These are phyloP conservation scores for Cephus sareptanus DNA, from an alignment of 2,888 invertebrate genomes.

Conservation along the genomic window DNA sequence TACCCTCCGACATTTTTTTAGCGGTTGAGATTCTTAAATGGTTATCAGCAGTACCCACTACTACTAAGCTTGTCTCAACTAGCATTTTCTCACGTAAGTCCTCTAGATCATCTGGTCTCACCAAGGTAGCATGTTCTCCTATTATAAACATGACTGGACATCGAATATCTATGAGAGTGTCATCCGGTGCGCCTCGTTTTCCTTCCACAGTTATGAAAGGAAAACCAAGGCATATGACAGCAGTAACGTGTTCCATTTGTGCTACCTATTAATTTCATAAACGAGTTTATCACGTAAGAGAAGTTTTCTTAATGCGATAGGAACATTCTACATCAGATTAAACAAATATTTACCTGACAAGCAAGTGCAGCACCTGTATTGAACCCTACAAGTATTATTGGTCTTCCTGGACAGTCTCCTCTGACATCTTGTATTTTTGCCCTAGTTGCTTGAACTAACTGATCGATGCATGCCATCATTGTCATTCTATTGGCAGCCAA, in stretches of 20 bases:
- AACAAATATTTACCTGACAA: constrained; percentile 69
- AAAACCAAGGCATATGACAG: constrained; percentile 83
- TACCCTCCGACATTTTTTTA: constrained; percentile 78
- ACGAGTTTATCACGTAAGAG: constrained; percentile 2
- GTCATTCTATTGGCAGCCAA: constrained; percentile 63
- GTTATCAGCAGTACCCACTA: constrained; percentile 85
- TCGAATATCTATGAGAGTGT: constrained; percentile 77
- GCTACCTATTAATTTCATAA: constrained; percentile 68
- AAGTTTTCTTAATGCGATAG: not conserved
- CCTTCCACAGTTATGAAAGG: constrained; percentile 80
- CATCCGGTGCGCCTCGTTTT: constrained; percentile 80
- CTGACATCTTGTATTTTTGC: constrained; percentile 79
- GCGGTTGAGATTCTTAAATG: constrained; percentile 76
- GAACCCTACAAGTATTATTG: constrained; percentile 82
- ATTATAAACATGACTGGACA: constrained; percentile 83
- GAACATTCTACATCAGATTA: not conserved
- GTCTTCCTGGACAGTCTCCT: constrained; percentile 74
- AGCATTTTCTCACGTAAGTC: constrained; percentile 80
- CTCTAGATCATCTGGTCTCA: constrained; percentile 80
- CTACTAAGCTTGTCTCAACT: constrained; percentile 79
- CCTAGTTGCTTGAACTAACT: constrained; percentile 74
- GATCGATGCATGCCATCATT: constrained; percentile 71
- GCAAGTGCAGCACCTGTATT: constrained; percentile 82
- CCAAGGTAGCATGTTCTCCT: constrained; percentile 78
- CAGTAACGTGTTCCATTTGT: constrained; percentile 77